Base-by-base conservation (phyloP, 2,113 vertebrate species). In the Saimiri boliviensis region DNA sequence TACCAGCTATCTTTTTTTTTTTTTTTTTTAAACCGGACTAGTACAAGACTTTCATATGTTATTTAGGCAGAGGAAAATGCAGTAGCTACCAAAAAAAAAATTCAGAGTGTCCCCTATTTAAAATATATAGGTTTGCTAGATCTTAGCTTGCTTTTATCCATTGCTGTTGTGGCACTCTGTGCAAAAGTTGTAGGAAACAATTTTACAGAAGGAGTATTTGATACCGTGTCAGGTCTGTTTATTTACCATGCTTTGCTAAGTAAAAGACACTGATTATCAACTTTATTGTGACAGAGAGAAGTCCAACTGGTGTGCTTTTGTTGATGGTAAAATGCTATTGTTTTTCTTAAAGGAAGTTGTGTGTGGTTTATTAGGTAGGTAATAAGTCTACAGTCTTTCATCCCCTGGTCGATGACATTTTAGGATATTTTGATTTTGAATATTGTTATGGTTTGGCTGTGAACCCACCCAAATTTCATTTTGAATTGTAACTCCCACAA, bases 51-150 rank as follows among this genome's bases (percentile, higher is more conserved):
- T 91, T 23, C 25, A 49, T 60, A 86, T 90, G 66, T 79, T 73
- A 4, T 92, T 95, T 77, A 58, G 23, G 16, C 5, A 32, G 32
- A 45, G 25, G 47, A 12, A 81, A 80, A 86, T 63, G 49, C 1
- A 52, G 12, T 89, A 54, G 45, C 45, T 74, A 35, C 13, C 49
- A 54, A 60, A 56, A 86, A 54, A 35, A 86, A 54, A 8, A 47
- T 56, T 56, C n/a, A 74, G 8, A 5, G 12, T 54, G n/a, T 52
- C 17, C 89, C 95, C 83, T 97, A 82, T 83, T 97, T 96, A 87
- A 96, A 97, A 32, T 84, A 25, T 27, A 37, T 56, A 7, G 8
- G 30, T 63, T 92, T 8, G 42, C 82, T 35, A 47, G 17, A 54
- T 86, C 83, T 82, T 27, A 60, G 13, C 17, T 37, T 83, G 52